Percentiles rank a stretch among this genome's conserved stretches.
These are phyloP conservation scores for Pseudois nayaur DNA, from an alignment of 2,113 vertebrate species.

Conservation along the genomic window DNA sequence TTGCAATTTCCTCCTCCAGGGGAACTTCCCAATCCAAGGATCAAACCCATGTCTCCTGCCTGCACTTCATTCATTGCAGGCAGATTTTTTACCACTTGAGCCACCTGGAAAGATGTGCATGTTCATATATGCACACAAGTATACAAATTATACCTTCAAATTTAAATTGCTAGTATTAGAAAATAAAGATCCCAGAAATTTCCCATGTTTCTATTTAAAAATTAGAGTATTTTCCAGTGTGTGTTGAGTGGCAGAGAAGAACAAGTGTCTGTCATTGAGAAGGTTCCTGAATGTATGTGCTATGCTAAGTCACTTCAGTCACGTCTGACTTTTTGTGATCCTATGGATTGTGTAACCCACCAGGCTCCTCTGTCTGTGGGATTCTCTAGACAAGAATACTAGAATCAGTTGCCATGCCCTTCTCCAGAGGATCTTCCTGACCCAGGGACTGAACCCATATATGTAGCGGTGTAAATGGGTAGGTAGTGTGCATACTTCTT, in stretches of 20 bases:
- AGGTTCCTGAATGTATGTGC: not conserved
- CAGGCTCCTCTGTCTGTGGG: not conserved
- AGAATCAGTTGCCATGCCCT: not conserved
- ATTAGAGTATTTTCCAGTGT: not conserved
- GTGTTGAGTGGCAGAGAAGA: not conserved
- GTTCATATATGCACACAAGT: not conserved
- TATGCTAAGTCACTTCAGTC: not conserved
- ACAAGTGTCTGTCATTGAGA: not conserved
- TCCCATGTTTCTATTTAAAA: slow-evolving; percentile 20
- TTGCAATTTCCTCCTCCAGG: not conserved
- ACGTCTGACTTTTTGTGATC: not conserved
- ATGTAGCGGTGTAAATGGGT: not conserved
- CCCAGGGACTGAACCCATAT: not conserved
- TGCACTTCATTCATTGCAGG: not conserved
- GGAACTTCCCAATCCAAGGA: not conserved
- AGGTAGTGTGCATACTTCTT: not conserved
- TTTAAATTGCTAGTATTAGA: not conserved
- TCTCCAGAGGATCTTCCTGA: not conserved
- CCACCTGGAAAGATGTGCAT: not conserved
- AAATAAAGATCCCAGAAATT: not conserved
- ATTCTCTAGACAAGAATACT: not conserved
- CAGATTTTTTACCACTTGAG: not conserved
- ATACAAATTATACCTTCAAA: not conserved
- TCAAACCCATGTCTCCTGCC: not conserved
- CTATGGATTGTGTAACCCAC: not conserved